phyloP scores from a whole-genome alignment of 1,140 invertebrate genomes.

The Heterodera carotae region DNA sequence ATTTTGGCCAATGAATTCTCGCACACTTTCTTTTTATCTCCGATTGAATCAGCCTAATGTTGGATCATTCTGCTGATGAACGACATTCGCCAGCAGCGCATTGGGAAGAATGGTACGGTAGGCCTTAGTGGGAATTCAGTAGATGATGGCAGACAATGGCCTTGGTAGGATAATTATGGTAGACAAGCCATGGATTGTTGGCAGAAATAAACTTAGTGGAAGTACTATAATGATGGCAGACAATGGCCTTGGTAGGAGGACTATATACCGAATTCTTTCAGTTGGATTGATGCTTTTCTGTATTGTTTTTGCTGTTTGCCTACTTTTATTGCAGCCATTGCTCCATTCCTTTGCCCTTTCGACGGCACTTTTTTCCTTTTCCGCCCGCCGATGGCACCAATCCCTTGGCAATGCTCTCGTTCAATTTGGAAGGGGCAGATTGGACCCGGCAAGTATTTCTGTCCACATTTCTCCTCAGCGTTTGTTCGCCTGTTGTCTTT shows the following conservation, averaged over 20 bases:
- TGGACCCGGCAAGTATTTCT: slow-evolving; percentile 11
- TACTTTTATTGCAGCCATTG: neutral
- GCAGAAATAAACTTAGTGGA: no score
- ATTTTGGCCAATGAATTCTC: neutral
- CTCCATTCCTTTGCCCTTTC: neutral
- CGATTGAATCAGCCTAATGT: neutral
- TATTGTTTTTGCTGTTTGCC: slow-evolving; percentile 35
- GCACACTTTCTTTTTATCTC: neutral
- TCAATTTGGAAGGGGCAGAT: neutral
- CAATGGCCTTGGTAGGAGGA: no score
- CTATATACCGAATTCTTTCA: no score
- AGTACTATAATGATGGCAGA: no score
- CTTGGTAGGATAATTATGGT: no score
- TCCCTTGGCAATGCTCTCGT: neutral
- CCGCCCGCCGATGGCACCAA: no score
- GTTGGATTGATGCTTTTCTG: slow-evolving; percentile 36
- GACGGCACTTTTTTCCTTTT: neutral
- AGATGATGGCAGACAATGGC: no score
- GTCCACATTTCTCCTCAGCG: slow-evolving; percentile 29
- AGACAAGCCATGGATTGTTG: no score
- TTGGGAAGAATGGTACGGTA: neutral
- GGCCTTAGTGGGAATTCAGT: neutral
- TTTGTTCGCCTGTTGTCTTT: slow-evolving; percentile 32
- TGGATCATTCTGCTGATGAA: slow-evolving; percentile 14
- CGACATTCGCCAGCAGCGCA: neutral